phyloP scores from a whole-genome alignment of 2,797 vertebrate genomes.

The Euphonia xanthogaster region DNA sequence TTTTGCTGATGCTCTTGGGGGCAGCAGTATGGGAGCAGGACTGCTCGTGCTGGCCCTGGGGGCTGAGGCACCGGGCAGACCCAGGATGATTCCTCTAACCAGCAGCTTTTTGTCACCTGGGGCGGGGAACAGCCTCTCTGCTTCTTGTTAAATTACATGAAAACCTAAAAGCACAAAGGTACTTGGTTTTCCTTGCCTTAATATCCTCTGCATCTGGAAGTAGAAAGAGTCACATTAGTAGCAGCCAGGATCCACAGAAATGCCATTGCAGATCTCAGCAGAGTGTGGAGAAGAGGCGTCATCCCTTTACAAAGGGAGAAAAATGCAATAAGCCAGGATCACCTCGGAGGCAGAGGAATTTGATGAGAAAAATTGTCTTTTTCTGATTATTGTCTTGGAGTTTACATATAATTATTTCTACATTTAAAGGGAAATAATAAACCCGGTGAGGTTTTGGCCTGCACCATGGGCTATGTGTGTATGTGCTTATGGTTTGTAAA shows the following conservation, averaged over 20 bases:
- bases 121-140: neutral
- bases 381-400: neutral
- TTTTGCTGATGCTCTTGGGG: neutral
- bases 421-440: neutral
- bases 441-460: fast-evolving
- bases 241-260: fast-evolving
- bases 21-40: neutral
- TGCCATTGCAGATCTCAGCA: neutral
- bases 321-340: neutral
- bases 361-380: neutral
- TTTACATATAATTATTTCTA: neutral
- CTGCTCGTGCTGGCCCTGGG: neutral
- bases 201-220: neutral
- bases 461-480: fast-evolving
- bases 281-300: fast-evolving
- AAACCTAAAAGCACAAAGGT: neutral
- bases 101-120: neutral
- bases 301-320: neutral
- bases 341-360: neutral
- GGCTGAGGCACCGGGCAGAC: fast-evolving
- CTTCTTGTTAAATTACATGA: neutral
- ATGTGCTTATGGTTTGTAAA: fast-evolving
- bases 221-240: fast-evolving
- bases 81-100: neutral
- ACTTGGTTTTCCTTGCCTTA: neutral